Base-by-base conservation (phyloP, 2,888 invertebrate genomes). In the Opisthograptis luteolata region DNA sequence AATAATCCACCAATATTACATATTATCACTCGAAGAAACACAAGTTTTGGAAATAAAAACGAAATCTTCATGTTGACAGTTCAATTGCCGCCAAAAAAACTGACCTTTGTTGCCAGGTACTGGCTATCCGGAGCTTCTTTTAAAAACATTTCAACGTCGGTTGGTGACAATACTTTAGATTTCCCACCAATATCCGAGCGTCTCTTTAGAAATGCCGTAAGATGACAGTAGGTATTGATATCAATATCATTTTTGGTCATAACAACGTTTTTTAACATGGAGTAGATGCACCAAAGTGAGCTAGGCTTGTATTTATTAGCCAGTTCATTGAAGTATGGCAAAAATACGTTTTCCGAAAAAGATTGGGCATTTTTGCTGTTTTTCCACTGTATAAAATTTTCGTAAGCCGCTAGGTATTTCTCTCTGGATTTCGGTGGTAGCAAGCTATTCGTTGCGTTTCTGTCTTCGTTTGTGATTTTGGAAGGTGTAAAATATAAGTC, bases 231-330 rank as follows among this genome's bases (percentile, higher is more conserved):
- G 10, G n/a, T 45, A 31, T 49, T 51, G 19, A 58, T 24, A 20
- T 62, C 40, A 1, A 59, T 32, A 7, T 41, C 46, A 36, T 62
- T 31, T 2, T 57, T 59, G 5, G 28, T 45, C 12, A 20, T 27
- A 1, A 59, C 25, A 15, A 54, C 59, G 25, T 32, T 19, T 54
- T 59, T 62, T 19, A 59, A 34, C 56, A 60, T 62, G 12, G 60
- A 61, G 19, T 57, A 61, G 3, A 32, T 40, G 22, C 32, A 20
- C 55, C 58, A 58, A 7, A 59, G 30, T 5, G 52, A 48, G 32
- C 31, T 42, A 2, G 58, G 45, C 22, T 58, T 45, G 10, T 42
- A 35, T 12, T 30, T 55, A 19, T 39, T 28, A 2, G 50, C 2
- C 7, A 57, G 24, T 28, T 62, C 56, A 8, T 48, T 40, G 22